phyloP scores from a whole-genome alignment of 1,140 invertebrate species.

The Nasonia longicornis region DNA sequence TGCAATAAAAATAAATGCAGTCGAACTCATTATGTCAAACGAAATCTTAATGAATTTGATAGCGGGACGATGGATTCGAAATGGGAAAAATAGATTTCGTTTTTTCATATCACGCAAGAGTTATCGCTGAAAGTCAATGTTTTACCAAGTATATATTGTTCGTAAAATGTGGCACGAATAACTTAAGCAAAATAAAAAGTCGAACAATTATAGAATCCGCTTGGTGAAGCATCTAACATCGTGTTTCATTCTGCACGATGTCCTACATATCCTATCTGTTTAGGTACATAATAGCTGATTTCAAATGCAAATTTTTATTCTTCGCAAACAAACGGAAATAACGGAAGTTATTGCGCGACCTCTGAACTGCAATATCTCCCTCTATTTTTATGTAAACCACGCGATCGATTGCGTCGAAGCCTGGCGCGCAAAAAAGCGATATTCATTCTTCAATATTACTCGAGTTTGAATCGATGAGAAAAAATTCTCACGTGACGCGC shows the following conservation, averaged over 20 bases:
- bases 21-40: not conserved
- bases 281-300: not conserved
- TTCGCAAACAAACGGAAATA: not conserved
- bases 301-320: slow-evolving; percentile 1
- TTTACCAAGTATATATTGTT: not conserved
- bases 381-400: not conserved
- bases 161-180: not conserved
- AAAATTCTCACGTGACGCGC: not conserved
- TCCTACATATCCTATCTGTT: not conserved
- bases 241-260: not conserved
- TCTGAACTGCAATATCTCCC: not conserved
- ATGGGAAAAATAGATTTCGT: too few species aligned
- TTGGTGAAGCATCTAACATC: not conserved
- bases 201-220: not conserved
- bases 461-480: not conserved
- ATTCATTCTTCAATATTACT: not conserved
- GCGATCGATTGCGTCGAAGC: too few species aligned
- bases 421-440: not conserved
- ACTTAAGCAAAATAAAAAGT: too few species aligned
- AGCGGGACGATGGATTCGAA: too few species aligned
- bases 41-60: not conserved
- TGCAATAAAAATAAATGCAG: not conserved
- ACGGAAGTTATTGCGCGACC: not conserved
- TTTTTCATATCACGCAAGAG: too few species aligned
- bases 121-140: too few species aligned